Percentiles rank a stretch among this genome's conserved stretches.
phyloP scores from a whole-genome alignment of 1,140 invertebrate genomes.

The Mesaphorura yosii region DNA sequence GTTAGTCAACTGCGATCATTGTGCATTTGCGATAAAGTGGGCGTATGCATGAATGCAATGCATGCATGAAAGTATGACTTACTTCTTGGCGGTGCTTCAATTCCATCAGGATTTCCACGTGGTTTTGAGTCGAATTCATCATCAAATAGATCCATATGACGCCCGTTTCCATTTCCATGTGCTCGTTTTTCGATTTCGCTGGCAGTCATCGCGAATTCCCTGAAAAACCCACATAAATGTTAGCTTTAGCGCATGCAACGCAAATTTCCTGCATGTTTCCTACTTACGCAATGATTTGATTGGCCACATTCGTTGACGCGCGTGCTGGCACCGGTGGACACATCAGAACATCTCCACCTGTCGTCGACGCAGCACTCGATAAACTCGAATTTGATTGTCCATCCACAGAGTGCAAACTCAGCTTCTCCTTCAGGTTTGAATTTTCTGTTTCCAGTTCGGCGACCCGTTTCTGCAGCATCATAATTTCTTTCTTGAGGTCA shows the following conservation, averaged over 20 bases:
- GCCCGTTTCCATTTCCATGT: constrained; percentile 57
- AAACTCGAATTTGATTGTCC: constrained; percentile 35
- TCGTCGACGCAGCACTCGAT: not conserved
- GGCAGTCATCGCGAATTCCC: constrained; percentile 29
- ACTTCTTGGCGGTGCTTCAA: constrained; percentile 35
- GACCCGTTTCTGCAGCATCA: constrained; percentile 60
- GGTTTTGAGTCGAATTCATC: constrained; percentile 62
- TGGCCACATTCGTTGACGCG: constrained; percentile 39
- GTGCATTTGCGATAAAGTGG: not conserved
- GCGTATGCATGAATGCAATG: not conserved
- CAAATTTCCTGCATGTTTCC: not conserved
- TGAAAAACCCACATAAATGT: constrained; percentile 32
- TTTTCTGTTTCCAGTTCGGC: constrained; percentile 60
- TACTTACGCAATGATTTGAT: constrained; percentile 22
- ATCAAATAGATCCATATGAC: constrained; percentile 69
- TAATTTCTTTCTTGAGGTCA: constrained; percentile 56
- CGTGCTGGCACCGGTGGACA: constrained; percentile 51
- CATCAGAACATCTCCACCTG: constrained; percentile 11
- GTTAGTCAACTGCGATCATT: not conserved
- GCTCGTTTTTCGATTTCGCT: constrained; percentile 34
- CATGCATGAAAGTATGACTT: constrained; percentile 2
- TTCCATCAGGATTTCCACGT: constrained; percentile 33
- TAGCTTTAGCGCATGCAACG: constrained; percentile 33
- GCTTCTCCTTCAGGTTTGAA: constrained; percentile 50
- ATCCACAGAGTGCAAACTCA: constrained; percentile 32